A percentile compares a stretch with the other conserved stretches of the same genome.
phyloP scores from a whole-genome alignment of 2,113 vertebrate genomes.

The Indri indri region DNA sequence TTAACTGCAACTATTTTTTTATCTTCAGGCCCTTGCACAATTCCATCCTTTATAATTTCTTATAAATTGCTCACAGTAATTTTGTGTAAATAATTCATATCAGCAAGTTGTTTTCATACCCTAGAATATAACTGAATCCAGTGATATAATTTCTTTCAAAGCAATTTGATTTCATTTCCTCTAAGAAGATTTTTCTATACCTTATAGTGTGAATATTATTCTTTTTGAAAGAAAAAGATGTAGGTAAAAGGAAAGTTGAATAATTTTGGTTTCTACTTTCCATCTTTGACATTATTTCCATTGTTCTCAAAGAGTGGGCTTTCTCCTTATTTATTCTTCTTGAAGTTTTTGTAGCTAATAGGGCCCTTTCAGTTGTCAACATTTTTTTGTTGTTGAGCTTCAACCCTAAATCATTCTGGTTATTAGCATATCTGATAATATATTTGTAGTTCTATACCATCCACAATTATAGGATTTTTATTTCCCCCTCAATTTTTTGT shows the following conservation, averaged over 20 bases:
- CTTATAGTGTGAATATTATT: not conserved
- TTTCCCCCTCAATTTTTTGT: not conserved
- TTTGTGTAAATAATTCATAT: not conserved
- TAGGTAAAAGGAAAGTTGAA: not conserved
- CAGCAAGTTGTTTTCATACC: not conserved
- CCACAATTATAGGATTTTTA: not conserved
- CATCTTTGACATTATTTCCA: not conserved
- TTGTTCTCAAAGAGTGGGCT: not conserved
- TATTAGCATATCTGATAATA: not conserved
- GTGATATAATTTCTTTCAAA: conserved; percentile 33
- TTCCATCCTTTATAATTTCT: conserved; percentile 15
- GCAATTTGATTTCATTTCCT: conserved; percentile 13
- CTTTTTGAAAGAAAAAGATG: not conserved
- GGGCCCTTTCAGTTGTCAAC: not conserved
- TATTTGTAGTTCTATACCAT: not conserved
- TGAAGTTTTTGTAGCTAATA: not conserved
- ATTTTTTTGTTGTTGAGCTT: not conserved
- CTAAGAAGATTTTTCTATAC: not conserved
- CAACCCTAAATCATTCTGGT: not conserved
- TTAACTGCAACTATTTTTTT: not conserved
- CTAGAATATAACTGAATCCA: conserved; percentile 7
- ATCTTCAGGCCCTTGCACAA: not conserved
- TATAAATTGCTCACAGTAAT: not conserved
- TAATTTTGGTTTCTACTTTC: not conserved
- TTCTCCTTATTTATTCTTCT: not conserved